phyloP scores from a whole-genome alignment of 2,113 vertebrate species.

The Ictalurus punctatus region DNA sequence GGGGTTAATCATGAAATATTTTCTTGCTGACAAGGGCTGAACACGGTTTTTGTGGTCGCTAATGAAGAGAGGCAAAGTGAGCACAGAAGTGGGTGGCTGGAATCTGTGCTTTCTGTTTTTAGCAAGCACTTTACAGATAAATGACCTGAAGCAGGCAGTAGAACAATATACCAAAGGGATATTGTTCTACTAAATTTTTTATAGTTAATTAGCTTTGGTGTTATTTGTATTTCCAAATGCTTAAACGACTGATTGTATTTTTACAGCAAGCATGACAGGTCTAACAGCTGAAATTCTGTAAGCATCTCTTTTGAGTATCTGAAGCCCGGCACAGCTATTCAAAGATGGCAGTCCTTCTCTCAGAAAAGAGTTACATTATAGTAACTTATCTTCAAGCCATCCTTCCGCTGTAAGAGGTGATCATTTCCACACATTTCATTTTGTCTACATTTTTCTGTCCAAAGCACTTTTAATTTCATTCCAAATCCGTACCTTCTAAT shows the following conservation, averaged over 20 bases:
- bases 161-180: neutral
- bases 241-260: neutral
- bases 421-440: neutral
- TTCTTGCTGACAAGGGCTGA: neutral
- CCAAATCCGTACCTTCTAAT: neutral
- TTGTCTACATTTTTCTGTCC: neutral
- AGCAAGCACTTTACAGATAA: neutral
- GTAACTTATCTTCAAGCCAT: neutral
- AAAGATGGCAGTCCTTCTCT: neutral
- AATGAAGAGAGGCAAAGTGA: neutral
- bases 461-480: neutral
- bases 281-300: neutral
- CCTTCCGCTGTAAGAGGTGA: neutral
- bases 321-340: neutral
- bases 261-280: neutral
- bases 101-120: slow-evolving; percentile 14
- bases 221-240: neutral
- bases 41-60: neutral
- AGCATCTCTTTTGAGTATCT: neutral
- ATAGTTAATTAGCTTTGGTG: neutral
- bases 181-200: neutral
- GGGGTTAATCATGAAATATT: neutral
- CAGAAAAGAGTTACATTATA: neutral
- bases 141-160: slow-evolving; percentile 1
- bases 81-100: slow-evolving; percentile 9